Percentiles rank a stretch among this genome's conserved stretches.
phyloP scores from a whole-genome alignment of 2,888 invertebrate genomes.

The Koerneria pararmatus region DNA sequence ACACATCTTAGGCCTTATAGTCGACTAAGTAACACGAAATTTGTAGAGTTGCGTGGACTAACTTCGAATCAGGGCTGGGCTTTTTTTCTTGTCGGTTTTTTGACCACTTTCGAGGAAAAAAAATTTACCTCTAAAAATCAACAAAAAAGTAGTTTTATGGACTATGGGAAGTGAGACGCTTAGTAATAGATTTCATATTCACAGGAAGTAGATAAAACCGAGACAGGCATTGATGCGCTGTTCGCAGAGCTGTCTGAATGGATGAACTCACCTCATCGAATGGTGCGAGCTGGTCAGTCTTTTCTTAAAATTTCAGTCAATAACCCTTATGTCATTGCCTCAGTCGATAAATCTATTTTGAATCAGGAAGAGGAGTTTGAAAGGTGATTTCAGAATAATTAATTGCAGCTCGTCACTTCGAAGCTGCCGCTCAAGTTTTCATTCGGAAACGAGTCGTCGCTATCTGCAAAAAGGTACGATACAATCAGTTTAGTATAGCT shows the following conservation, averaged over 20 bases:
- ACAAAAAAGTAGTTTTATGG: too few species aligned
- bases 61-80: too few species aligned
- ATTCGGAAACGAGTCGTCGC: conserved; percentile 20
- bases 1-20: too few species aligned
- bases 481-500: background rate
- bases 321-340: background rate
- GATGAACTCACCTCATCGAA: conserved; percentile 60
- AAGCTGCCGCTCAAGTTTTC: conserved; percentile 62
- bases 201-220: background rate
- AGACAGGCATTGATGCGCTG: background rate
- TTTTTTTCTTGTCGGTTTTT: too few species aligned
- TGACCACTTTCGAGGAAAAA: too few species aligned
- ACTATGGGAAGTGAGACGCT: too few species aligned
- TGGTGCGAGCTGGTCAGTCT: conserved; percentile 61
- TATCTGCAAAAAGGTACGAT: conserved; percentile 17
- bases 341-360: too few species aligned
- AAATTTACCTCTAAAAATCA: too few species aligned
- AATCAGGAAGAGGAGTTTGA: background rate
- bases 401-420: conserved; percentile 63
- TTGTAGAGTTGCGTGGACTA: too few species aligned
- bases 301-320: background rate
- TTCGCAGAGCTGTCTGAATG: conserved; percentile 54
- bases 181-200: too few species aligned
- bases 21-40: too few species aligned
- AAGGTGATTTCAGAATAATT: too few species aligned